A percentile compares a stretch with the other conserved stretches of the same genome.
These are phyloP conservation scores for Phylloscopus collybita DNA, from an alignment of 2,797 vertebrate species.

Conservation along the genomic window DNA sequence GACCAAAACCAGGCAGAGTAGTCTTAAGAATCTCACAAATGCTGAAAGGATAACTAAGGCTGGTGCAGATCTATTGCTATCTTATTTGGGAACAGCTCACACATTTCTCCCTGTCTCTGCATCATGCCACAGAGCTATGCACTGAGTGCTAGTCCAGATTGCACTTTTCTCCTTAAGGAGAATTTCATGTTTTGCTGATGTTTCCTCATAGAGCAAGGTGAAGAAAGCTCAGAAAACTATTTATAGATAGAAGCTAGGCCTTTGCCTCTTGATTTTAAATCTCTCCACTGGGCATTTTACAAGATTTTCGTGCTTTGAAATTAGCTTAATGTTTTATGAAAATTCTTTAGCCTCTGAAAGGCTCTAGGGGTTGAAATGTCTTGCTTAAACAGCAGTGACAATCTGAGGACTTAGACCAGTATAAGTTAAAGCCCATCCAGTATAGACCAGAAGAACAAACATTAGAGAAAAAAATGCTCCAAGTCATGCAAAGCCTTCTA, in stretches of 20 bases:
- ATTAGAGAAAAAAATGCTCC: not conserved
- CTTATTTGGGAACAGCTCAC: not conserved
- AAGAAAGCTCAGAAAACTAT: not conserved
- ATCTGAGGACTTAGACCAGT: not conserved
- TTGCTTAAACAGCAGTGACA: not conserved
- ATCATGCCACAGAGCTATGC: not conserved
- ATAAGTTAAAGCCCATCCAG: not conserved
- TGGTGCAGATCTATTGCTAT: not conserved
- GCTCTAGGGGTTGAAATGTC: not conserved
- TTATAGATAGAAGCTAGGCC: not conserved
- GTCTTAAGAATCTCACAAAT: not conserved
- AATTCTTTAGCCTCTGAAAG: not conserved
- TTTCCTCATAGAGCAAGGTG: not conserved
- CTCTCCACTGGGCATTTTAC: not conserved
- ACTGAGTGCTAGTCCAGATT: not conserved
- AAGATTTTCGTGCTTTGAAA: not conserved
- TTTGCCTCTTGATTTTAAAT: not conserved
- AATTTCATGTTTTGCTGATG: not conserved
- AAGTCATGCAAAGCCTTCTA: not conserved
- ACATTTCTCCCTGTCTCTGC: not conserved
- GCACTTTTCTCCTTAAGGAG: not conserved
- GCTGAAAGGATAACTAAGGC: not conserved
- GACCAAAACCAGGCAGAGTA: not conserved
- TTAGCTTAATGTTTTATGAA: slow-evolving; percentile 9
- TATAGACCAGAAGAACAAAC: not conserved